Conservation (phyloP, 2,888 invertebrate genomes). For the Caradrina clavipalpis region DNA sequence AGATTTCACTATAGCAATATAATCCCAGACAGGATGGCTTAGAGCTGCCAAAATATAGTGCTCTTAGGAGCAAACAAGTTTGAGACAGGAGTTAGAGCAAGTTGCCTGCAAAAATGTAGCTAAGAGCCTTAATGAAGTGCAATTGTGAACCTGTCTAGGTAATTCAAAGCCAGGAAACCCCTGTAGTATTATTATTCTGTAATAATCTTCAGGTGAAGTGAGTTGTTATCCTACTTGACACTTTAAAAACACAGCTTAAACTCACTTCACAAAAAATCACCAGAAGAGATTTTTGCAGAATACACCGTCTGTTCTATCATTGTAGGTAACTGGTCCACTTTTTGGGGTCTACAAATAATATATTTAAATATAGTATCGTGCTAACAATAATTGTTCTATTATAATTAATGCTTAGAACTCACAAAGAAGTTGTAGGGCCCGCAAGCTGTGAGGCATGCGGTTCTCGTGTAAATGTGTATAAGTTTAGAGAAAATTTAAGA, state of each 20-base stretch:
- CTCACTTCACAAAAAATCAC: too few relatives aligned
- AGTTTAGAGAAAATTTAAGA: too few relatives aligned
- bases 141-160: slow-evolving; percentile 23
- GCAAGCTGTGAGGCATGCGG: background rate
- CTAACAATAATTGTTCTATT: background rate
- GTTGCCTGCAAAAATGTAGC: slow-evolving; percentile 46
- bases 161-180: slow-evolving; percentile 30
- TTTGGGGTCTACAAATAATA: slow-evolving; percentile 17
- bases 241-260: too few relatives aligned
- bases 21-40: slow-evolving; percentile 34
- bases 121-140: slow-evolving; percentile 41
- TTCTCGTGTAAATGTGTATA: background rate
- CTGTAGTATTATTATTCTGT: background rate
- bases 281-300: too few relatives aligned
- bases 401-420: slow-evolving; percentile 7
- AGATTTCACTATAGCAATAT: slow-evolving; percentile 39
- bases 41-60: slow-evolving; percentile 25
- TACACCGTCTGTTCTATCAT: background rate
- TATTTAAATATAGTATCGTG: slow-evolving; percentile 4
- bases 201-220: too few relatives aligned
- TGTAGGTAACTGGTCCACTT: background rate
- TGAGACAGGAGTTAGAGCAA: slow-evolving; percentile 23
- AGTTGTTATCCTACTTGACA: too few relatives aligned
- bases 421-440: background rate
- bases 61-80: slow-evolving; percentile 26